phyloP scores from a whole-genome alignment of 1,140 invertebrate genomes.

The Oedothorax gibbosus region DNA sequence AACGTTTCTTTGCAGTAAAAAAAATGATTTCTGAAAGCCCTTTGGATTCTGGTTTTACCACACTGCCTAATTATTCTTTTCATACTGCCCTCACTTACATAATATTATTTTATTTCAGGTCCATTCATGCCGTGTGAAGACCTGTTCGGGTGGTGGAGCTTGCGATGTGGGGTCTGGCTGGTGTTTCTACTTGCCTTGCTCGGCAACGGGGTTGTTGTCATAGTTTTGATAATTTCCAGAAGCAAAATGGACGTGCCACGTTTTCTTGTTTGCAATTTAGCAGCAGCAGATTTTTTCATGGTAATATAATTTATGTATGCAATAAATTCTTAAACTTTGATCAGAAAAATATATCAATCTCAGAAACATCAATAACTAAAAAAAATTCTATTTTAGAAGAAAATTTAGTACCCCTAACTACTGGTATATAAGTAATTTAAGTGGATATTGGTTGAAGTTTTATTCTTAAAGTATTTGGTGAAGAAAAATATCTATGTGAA shows the following conservation, averaged over 20 bases:
- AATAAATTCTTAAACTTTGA: too few relatives aligned
- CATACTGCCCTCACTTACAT: background rate
- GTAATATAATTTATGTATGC: too few relatives aligned
- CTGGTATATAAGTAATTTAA: too few relatives aligned
- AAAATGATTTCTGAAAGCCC: too few relatives aligned
- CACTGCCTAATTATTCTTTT: background rate
- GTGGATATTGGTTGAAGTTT: too few relatives aligned
- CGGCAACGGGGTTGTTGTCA: slow-evolving; percentile 96
- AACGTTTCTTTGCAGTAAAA: background rate
- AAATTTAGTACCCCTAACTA: too few relatives aligned
- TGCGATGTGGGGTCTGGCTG: slow-evolving; percentile 96
- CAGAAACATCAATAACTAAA: too few relatives aligned
- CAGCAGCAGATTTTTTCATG: slow-evolving; percentile 96
- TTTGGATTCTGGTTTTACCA: background rate
- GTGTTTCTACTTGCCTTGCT: slow-evolving; percentile 95
- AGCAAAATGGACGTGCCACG: slow-evolving; percentile 95
- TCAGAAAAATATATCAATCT: too few relatives aligned
- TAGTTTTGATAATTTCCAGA: slow-evolving; percentile 90
- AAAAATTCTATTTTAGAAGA: too few relatives aligned
- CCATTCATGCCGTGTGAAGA: slow-evolving; percentile 96
- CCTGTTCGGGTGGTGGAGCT: slow-evolving; percentile 97
- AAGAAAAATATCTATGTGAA: too few relatives aligned
- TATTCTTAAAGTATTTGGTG: too few relatives aligned
- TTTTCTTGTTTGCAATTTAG: slow-evolving; percentile 95
- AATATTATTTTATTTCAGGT: slow-evolving; percentile 72